These are phyloP conservation scores for Drosophila ironensis DNA, from an alignment of 1,140 invertebrate species.

Conservation along the genomic window DNA sequence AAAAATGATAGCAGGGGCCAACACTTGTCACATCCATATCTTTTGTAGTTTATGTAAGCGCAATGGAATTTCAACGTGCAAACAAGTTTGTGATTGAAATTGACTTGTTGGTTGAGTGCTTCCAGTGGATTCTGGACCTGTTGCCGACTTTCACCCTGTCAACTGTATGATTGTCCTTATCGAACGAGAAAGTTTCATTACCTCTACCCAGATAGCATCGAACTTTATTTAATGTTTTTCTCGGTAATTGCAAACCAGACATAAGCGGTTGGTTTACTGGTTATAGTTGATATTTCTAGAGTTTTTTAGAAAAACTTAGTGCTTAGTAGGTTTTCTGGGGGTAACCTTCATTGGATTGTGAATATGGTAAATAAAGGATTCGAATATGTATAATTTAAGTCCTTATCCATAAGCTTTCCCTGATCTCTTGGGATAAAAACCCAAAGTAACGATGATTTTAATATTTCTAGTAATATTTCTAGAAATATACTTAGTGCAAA, in stretches of 20 bases:
- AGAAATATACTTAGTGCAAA: too few species aligned
- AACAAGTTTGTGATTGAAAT: constrained; percentile 18
- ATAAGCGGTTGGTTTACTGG: too few species aligned
- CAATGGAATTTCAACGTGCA: constrained; percentile 1
- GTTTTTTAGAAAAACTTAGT: background rate
- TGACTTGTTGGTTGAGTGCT: constrained; percentile 4
- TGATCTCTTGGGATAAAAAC: too few species aligned
- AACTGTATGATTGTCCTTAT: constrained; percentile 1
- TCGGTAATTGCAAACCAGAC: background rate
- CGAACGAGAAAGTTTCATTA: constrained; percentile 19
- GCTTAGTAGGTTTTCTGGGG: too few species aligned
- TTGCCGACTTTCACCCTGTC: constrained; percentile 23
- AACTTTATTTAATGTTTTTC: background rate
- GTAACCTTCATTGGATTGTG: too few species aligned
- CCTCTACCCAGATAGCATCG: constrained; percentile 1
- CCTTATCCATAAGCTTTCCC: too few species aligned
- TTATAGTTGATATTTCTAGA: background rate
- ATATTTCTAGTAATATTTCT: too few species aligned
- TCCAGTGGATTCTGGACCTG: constrained; percentile 35
- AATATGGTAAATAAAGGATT: too few species aligned
- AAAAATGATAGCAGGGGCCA: background rate
- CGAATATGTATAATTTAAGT: too few species aligned
- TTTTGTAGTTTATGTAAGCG: constrained; percentile 26
- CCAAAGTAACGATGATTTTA: too few species aligned
- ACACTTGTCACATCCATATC: constrained; percentile 33